Evolutionary conservation across 2,113 vertebrate species (phyloP).

Genomic region (Tapirus terrestris): DNA sequence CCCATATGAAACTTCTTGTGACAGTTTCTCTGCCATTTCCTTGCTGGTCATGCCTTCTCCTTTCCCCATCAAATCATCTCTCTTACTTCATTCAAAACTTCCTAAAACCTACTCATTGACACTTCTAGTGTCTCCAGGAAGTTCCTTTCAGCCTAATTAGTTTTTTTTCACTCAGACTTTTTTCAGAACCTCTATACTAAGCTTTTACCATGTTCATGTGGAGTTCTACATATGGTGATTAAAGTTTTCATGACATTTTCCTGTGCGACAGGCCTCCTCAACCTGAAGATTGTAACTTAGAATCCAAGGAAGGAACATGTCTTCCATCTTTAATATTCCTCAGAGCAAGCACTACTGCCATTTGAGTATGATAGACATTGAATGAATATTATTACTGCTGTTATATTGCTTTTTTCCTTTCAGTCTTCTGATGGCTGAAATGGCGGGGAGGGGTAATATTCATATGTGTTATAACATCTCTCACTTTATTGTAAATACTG

Average conservation of each 20-base stretch:
- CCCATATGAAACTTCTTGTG: background rate
- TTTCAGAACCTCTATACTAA: background rate
- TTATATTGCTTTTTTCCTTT: background rate
- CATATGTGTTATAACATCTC: background rate
- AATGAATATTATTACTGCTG: background rate
- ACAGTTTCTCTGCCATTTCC: background rate
- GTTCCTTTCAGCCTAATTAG: background rate
- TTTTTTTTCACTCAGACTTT: background rate
- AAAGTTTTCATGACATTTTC: background rate
- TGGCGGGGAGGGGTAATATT: background rate
- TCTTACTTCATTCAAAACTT: background rate
- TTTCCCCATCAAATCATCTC: background rate
- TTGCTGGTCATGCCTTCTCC: background rate
- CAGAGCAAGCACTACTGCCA: background rate
- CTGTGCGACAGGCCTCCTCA: fast-evolving
- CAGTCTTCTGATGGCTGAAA: background rate
- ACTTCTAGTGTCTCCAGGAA: background rate
- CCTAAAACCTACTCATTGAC: background rate
- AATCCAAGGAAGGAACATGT: background rate
- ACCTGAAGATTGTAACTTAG: background rate
- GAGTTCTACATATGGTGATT: background rate
- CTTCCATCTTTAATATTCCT: background rate
- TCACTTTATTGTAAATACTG: background rate
- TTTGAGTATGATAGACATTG: background rate
- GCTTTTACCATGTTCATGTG: background rate